phyloP scores from a whole-genome alignment of 2,888 invertebrate genomes.

The Cryptosula pallasiana region DNA sequence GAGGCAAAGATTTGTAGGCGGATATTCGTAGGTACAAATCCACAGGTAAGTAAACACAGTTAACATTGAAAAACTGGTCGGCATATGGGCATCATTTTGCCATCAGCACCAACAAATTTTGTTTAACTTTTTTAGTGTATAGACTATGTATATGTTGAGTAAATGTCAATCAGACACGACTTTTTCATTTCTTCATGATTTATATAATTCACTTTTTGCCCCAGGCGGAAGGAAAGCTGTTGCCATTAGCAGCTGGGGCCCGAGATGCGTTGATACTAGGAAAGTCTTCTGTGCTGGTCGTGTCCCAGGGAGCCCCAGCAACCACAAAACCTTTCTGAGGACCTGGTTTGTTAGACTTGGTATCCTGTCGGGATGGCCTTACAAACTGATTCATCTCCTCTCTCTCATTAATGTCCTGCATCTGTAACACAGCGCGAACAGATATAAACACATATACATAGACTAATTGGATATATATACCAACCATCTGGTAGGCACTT shows the following conservation, averaged over 20 bases:
- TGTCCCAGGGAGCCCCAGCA: slow-evolving; percentile 52
- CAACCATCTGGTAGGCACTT: too few species aligned
- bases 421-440: too few species aligned
- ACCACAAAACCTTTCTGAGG: slow-evolving; percentile 43
- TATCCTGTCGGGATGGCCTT: slow-evolving; percentile 44
- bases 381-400: slow-evolving; percentile 46
- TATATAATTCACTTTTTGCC: background rate
- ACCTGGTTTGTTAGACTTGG: slow-evolving; percentile 23
- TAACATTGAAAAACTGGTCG: background rate
- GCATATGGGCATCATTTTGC: background rate
- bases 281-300: slow-evolving; percentile 53
- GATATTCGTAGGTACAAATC: too few species aligned
- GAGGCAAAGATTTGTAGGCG: too few species aligned
- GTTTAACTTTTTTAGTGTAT: too few species aligned
- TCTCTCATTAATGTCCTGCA: slow-evolving; percentile 53
- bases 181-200: too few species aligned
- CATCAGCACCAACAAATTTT: too few species aligned
- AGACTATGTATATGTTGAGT: too few species aligned
- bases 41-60: too few species aligned
- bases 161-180: too few species aligned
- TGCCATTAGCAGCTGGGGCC: slow-evolving; percentile 10
- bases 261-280: slow-evolving; percentile 40
- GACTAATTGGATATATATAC: too few species aligned
- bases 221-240: background rate
- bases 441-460: too few species aligned